Base-by-base conservation (phyloP, 2,888 invertebrate genomes). In the Pammene aurita region DNA sequence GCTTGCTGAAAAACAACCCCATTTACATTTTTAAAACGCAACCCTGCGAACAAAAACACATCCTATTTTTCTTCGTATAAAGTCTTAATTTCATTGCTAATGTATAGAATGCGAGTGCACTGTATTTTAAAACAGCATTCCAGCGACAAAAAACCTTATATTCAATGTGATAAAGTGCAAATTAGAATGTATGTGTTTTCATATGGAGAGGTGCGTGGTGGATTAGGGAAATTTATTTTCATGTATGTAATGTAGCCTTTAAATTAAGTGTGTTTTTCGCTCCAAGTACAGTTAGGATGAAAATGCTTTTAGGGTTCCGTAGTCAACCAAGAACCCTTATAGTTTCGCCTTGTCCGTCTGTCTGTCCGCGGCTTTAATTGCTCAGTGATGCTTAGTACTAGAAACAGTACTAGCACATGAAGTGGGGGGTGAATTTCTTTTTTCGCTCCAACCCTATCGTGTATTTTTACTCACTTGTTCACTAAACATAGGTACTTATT, bases 221-320 rank as follows among this genome's bases (percentile, higher is more conserved):
- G 41, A 52, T 62, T 50, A 52, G 18, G 52, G 18, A 52, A 50
- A 62, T 62, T 41, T 62, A 62, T 62, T 62, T 52, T 52, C 62
- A 41, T 62, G 60, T 60, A 38, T 38, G 61, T 60, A 57, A 57
- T 48, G 60, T 61, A 52, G 62, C 41, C 41, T 50, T 62, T 62
- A 18, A 62, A 62, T 52, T 62, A 52, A 62, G 57, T 44, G 44
- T 44, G 34, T 34, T 58, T 54, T 55, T 44, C 57, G n/a, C 16
- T 18, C 44, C 44, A 14, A 58, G 58, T 44, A 58, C 44, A 26
- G 58, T n/a, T 18, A n/a, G n/a, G n/a, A 44, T n/a, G 34, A 58
- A 58, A 58, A 26, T 26, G 26, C 4, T 2, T 26, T 1, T 26
- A 26, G 26, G 26, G 4, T n/a, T n/a, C n/a, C n/a, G n/a, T n/a